phyloP scores from a whole-genome alignment of 2,888 invertebrate species.

The Plebejus anna region DNA sequence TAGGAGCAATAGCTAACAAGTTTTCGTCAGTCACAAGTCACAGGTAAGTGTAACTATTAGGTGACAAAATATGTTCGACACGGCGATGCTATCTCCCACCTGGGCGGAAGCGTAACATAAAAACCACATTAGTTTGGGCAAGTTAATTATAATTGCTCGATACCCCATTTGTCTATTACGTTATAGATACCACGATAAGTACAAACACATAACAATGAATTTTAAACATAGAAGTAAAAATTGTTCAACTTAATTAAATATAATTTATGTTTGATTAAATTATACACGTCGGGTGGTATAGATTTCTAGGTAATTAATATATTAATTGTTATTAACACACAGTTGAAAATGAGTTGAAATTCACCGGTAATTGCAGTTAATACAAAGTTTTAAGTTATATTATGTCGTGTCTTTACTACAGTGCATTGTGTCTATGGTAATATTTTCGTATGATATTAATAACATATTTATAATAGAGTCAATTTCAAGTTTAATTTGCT shows the following conservation, averaged over 20 bases:
- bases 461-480: neutral
- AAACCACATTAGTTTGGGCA: constrained; percentile 68
- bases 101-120: constrained; percentile 76
- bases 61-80: constrained; percentile 58
- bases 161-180: constrained; percentile 39
- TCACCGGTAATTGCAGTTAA: neutral
- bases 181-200: constrained; percentile 37
- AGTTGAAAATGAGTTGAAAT: neutral
- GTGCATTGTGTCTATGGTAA: neutral
- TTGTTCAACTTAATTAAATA: neutral
- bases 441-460: neutral
- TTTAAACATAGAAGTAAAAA: constrained; percentile 4
- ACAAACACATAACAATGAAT: constrained; percentile 28
- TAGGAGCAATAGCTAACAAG: neutral
- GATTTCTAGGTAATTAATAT: neutral
- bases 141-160: constrained; percentile 43
- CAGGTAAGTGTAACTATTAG: constrained; percentile 32
- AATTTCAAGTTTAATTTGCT: neutral
- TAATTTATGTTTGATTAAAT: constrained; percentile 8
- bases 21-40: neutral
- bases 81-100: constrained; percentile 68
- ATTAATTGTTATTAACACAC: neutral
- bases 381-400: too few species aligned
- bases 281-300: neutral
- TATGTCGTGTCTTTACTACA: too few species aligned